Conservation (phyloP, 2,113 vertebrate species). For the Brachypteracias leptosomus region DNA sequence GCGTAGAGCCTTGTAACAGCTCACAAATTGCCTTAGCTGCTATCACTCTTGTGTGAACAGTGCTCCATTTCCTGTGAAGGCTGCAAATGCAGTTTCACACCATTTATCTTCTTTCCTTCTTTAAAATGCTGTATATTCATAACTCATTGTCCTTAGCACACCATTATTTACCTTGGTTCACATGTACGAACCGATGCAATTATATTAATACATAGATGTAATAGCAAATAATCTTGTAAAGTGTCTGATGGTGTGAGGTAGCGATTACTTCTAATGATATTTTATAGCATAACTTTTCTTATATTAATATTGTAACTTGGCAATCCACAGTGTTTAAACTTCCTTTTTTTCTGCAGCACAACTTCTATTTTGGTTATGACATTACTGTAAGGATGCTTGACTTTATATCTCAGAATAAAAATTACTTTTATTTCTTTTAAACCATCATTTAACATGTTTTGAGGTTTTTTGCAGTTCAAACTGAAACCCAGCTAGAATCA, state of each 20-base stretch:
- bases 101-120: constrained; percentile 11
- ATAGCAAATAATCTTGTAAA: constrained; percentile 6
- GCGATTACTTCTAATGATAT: not conserved
- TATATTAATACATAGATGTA: not conserved
- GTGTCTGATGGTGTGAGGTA: not conserved
- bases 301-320: not conserved
- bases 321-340: not conserved
- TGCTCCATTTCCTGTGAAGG: constrained; percentile 12
- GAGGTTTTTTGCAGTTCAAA: not conserved
- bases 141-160: not conserved
- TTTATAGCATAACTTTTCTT: not conserved
- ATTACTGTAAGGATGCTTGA: not conserved
- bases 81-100: not conserved
- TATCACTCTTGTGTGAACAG: not conserved
- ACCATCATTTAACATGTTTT: not conserved
- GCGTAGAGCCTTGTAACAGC: not conserved
- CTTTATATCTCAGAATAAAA: not conserved
- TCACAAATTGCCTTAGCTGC: constrained; percentile 31
- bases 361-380: not conserved
- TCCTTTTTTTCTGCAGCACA: not conserved
- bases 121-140: not conserved
- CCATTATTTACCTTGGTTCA: not conserved
- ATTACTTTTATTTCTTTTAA: not conserved
- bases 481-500: not conserved
- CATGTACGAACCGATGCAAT: not conserved